A percentile compares a stretch with the other conserved stretches of the same genome.
phyloP scores from a whole-genome alignment of 2,888 invertebrate genomes.

The Carterocephalus palaemon region DNA sequence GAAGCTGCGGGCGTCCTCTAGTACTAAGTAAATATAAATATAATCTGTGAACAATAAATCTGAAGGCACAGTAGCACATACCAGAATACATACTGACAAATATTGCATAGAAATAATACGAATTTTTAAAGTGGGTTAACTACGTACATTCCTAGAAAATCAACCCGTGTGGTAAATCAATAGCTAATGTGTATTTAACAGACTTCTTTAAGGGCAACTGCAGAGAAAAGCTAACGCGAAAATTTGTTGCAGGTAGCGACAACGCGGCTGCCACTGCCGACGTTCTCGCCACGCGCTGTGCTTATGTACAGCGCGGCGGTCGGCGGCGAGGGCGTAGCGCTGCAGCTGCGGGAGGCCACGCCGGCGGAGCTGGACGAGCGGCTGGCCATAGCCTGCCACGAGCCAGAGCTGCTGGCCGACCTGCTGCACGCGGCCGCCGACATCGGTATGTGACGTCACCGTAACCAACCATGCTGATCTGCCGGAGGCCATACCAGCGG shows the following conservation, averaged over 20 bases:
- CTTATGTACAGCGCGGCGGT: constrained; percentile 84
- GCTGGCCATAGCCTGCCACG: constrained; percentile 86
- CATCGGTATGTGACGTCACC: constrained; percentile 49
- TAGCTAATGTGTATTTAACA: too few species aligned
- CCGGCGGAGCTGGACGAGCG: constrained; percentile 79
- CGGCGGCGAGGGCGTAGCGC: constrained; percentile 81
- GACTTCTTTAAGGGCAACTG: too few species aligned
- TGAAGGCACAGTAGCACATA: too few species aligned
- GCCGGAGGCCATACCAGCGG: neutral
- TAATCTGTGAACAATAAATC: too few species aligned
- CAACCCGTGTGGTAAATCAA: too few species aligned
- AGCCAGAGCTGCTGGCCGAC: constrained; percentile 86
- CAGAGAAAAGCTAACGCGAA: too few species aligned
- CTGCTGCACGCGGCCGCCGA: constrained; percentile 83
- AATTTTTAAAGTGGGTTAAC: too few species aligned
- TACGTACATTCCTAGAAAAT: too few species aligned
- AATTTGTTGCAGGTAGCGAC: constrained; percentile 39
- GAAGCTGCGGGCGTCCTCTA: too few species aligned
- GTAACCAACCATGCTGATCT: neutral
- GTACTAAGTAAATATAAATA: too few species aligned
- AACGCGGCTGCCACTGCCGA: constrained; percentile 49
- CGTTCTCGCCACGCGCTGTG: constrained; percentile 81
- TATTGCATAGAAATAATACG: too few species aligned
- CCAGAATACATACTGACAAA: too few species aligned
- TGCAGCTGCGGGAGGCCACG: constrained; percentile 81